Evolutionary conservation across 2,797 vertebrate genomes (phyloP).

Genomic region (Gymnothorax reevesii): DNA sequence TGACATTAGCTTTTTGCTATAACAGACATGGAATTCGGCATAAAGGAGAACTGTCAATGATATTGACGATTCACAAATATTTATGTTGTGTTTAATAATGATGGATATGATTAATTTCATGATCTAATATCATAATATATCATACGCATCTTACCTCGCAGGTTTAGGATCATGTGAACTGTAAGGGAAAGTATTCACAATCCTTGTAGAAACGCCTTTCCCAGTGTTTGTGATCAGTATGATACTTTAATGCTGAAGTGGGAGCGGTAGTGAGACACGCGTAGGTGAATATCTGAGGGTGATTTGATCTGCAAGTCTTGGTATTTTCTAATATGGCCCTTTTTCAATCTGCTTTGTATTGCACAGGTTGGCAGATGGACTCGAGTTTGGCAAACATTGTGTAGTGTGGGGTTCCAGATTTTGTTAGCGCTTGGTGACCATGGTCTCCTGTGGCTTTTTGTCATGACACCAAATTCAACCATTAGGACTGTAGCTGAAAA

Average conservation of each 20-base stretch:
- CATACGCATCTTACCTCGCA: neutral
- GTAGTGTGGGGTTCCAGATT: conserved; percentile 7
- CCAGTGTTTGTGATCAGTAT: neutral
- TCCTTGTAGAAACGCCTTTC: neutral
- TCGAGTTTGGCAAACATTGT: neutral
- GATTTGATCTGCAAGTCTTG: neutral
- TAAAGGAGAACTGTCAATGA: neutral
- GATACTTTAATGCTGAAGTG: neutral
- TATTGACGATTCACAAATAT: neutral
- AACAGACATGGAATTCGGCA: neutral
- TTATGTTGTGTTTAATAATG: too few relatives aligned
- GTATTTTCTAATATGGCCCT: neutral
- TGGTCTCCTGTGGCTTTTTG: conserved; percentile 35
- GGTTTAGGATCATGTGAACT: neutral
- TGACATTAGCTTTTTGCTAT: neutral
- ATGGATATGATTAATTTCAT: too few relatives aligned
- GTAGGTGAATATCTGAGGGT: neutral
- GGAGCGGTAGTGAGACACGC: neutral
- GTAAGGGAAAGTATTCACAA: neutral
- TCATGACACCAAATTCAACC: conserved; percentile 35
- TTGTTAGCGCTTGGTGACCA: conserved; percentile 19
- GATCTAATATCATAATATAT: too few relatives aligned
- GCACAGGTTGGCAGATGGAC: neutral
- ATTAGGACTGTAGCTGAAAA: conserved; percentile 41
- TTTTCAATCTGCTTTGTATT: neutral